Base-by-base conservation (phyloP, 92 coral and sea anemone species). In the Galaxea fascicularis region DNA sequence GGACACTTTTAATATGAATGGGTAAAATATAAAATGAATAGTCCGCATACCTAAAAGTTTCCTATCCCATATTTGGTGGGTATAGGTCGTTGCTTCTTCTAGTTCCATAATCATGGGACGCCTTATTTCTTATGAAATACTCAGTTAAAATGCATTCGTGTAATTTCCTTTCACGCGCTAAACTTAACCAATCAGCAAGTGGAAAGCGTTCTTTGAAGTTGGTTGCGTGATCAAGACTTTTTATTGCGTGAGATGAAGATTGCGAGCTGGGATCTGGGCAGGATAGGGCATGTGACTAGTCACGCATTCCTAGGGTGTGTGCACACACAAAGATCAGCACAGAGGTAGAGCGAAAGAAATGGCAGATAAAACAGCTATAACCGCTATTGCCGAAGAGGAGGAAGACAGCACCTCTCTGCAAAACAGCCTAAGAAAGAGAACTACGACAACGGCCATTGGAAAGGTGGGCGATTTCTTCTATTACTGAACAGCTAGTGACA, bases 381-480 rank as follows among this genome's bases (percentile, higher is more conserved):
- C 17, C 4, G 20, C 18, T 64, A 49, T 63, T 9, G 10, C 10
- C 3, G 74, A 4, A 64, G 77, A 69, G 3, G 78, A 81, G 22
- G 85, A 39, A 20, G 68, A 81, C 17, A 27, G 44, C 1, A 44
- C 30, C 22, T 52, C 39, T 16, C 22, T 66, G 12, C 54, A 80
- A 17, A 82, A 78, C 79, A 80, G 81, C 4, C 35, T 92, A 15
- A 76, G 28, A 35, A 69, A 89, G 24, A 86, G 71, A 31, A 92
- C 93, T 8, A 89, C 95, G 17, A 63, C 90, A 24, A 92, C 95
- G 8, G 76, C 93, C 18, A 65, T 92, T 62, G 95, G 95, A 17
- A 92, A 92, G 91, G 95, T 89, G 51, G 51, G 79, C 1, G 12
- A 24, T 16, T 8, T 8, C 17, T 0, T 10, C 13, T 15, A 0